These are phyloP conservation scores for Chlorodrepanis virens DNA, from an alignment of 2,113 vertebrate genomes.

Conservation along the genomic window DNA sequence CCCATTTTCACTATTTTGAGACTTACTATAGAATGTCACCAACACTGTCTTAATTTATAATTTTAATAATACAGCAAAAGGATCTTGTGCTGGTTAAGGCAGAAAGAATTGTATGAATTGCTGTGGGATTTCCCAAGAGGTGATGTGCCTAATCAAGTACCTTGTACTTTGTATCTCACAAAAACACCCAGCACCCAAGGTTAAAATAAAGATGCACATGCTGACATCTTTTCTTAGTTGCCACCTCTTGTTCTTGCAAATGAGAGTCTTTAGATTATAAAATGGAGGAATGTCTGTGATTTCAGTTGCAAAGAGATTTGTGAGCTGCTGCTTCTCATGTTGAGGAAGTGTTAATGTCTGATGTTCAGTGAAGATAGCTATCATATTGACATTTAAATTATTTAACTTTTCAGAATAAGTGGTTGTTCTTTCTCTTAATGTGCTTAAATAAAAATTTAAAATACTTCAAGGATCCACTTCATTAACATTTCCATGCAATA, in stretches of 20 bases:
- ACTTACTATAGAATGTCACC: background rate
- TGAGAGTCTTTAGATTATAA: background rate
- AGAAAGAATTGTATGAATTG: background rate
- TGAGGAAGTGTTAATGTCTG: background rate
- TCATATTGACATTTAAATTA: background rate
- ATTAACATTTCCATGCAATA: background rate
- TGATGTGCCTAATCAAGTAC: background rate
- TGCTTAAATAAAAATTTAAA: background rate
- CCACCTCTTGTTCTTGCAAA: background rate
- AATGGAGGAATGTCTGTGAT: background rate
- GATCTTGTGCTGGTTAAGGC: background rate
- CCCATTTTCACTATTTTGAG: background rate
- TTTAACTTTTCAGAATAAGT: background rate
- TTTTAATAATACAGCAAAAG: background rate
- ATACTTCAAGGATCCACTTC: background rate
- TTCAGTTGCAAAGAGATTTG: background rate
- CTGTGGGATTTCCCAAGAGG: background rate
- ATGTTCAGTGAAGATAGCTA: background rate
- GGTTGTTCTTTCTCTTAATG: background rate
- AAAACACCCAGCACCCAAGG: background rate
- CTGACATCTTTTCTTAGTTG: background rate
- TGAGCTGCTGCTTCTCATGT: background rate
- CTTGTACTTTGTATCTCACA: background rate
- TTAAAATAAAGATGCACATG: background rate
- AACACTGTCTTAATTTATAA: background rate